Conservation (phyloP, 2,113 vertebrate genomes). For the Silurus asotus region DNA sequence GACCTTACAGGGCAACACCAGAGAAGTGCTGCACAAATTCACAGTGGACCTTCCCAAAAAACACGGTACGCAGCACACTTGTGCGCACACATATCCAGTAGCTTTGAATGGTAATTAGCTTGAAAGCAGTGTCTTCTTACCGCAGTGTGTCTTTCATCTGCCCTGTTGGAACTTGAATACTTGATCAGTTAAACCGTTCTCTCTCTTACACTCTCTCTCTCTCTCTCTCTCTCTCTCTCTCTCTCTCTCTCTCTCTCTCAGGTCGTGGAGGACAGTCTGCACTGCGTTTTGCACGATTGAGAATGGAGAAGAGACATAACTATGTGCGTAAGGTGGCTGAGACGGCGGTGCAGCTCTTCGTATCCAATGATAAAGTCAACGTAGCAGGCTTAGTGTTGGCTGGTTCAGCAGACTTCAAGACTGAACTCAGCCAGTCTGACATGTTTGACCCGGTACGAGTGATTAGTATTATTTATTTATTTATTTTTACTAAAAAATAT, state of each 20-base stretch:
- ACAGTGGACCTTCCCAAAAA: conserved; percentile 99
- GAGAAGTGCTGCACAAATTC: conserved; percentile 99
- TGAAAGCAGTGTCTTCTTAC: not conserved
- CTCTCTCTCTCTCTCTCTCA: conserved; percentile 51
- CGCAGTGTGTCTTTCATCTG: not conserved
- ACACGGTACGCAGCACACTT: conserved; percentile 78
- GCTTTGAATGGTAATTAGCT: not conserved
- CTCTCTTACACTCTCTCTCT: not conserved
- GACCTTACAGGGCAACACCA: conserved; percentile 97
- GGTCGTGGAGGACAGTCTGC: conserved; percentile 98
- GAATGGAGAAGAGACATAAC: conserved; percentile 99
- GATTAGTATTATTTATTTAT: not conserved
- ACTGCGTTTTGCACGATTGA: conserved; percentile 94
- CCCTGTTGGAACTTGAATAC: not conserved
- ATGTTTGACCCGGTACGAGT: conserved; percentile 97
- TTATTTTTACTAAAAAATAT: no score
- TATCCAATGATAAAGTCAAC: conserved; percentile 98
- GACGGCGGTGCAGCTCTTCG: conserved; percentile 96
- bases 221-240: not conserved
- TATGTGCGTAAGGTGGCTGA: conserved; percentile 98
- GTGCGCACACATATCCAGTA: not conserved
- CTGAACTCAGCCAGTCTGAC: conserved; percentile 96
- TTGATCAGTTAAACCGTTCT: not conserved
- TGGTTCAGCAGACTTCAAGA: conserved; percentile 98
- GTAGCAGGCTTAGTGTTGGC: conserved; percentile 96